Percentiles rank a stretch among this genome's conserved stretches.
Conservation (phyloP, 2,888 invertebrate genomes). For the Listrodromus nycthemerus region DNA sequence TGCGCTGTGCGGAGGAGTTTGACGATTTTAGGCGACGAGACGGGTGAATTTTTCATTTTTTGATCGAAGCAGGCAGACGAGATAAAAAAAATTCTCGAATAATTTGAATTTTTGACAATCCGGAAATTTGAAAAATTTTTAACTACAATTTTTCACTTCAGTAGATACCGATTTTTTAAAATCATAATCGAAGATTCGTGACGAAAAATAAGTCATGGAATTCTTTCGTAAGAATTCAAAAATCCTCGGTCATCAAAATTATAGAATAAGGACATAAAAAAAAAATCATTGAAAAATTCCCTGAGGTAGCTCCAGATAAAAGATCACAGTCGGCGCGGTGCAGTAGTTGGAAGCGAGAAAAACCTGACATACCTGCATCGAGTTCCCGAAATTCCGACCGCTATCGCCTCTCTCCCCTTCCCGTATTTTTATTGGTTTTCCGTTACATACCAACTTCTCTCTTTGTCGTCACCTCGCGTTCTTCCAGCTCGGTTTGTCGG, state of each 20-base stretch:
- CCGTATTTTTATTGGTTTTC: conserved; percentile 17
- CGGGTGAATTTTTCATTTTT: no score
- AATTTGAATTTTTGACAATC: no score
- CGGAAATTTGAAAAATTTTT: no score
- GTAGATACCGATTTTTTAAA: no score
- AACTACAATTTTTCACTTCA: no score
- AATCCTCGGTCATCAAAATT: not conserved
- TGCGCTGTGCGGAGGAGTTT: no score
- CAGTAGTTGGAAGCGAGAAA: conserved; percentile 1
- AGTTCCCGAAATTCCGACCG: conserved; percentile 43
- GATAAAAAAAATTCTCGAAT: no score
- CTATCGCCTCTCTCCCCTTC: conserved; percentile 10
- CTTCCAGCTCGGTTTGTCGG: conserved; percentile 4
- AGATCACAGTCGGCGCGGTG: not conserved
- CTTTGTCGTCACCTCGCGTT: not conserved
- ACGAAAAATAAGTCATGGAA: no score
- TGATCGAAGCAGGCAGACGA: no score
- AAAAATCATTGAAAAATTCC: conserved; percentile 13
- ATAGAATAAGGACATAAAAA: not conserved
- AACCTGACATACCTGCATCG: conserved; percentile 7
- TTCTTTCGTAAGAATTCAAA: not conserved
- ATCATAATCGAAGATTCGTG: no score
- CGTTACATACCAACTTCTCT: conserved; percentile 15
- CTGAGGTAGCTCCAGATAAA: not conserved
- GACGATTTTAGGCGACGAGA: no score